A percentile compares a stretch with the other conserved stretches of the same genome.
Conservation (phyloP, 2,113 vertebrate species). For the Turnix velox region DNA sequence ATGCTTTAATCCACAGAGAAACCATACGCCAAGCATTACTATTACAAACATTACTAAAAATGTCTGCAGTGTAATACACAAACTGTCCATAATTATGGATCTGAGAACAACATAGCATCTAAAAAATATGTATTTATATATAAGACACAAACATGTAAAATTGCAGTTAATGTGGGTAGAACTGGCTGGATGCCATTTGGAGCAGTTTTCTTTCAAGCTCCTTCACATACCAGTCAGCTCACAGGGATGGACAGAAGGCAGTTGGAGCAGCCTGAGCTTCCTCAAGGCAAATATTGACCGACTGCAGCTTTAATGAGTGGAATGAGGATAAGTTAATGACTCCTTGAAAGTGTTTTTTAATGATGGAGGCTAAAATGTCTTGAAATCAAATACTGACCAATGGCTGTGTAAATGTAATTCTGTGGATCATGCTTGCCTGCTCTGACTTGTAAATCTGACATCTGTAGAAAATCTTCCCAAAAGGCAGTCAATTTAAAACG, state of each 20-base stretch:
- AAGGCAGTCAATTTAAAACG: neutral
- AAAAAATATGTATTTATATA: neutral
- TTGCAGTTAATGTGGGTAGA: neutral
- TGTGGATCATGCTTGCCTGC: neutral
- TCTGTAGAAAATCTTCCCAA: neutral
- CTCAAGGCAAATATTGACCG: slow-evolving; percentile 38
- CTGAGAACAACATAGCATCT: neutral
- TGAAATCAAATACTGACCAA: neutral
- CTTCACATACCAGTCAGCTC: neutral
- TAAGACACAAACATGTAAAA: neutral
- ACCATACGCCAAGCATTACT: neutral
- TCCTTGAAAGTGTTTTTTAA: neutral
- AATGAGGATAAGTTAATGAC: neutral
- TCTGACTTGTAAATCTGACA: neutral
- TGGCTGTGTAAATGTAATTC: neutral
- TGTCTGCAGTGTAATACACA: neutral
- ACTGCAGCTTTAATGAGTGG: neutral
- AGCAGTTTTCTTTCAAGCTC: neutral
- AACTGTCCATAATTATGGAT: neutral
- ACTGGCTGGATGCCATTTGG: neutral
- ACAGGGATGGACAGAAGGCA: neutral
- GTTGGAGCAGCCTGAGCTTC: neutral
- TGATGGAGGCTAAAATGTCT: neutral
- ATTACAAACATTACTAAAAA: neutral
- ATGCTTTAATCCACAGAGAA: neutral